A percentile compares a stretch with the other conserved stretches of the same genome.
Conservation (phyloP, 2,113 vertebrate genomes). For the Zingel zingel region DNA sequence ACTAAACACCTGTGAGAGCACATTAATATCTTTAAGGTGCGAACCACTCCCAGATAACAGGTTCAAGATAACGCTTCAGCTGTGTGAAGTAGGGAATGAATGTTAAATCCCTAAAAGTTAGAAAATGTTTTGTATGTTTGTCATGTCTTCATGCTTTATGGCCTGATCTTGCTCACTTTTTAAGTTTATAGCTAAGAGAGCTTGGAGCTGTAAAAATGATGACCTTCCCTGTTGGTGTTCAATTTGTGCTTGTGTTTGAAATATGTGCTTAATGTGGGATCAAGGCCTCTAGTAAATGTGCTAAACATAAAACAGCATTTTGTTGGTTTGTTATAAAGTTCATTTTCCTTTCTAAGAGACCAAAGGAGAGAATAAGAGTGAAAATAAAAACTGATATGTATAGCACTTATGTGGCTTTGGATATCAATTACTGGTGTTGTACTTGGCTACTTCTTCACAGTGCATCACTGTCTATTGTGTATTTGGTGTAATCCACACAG, state of each 20-base stretch:
- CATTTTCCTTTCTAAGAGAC: background rate
- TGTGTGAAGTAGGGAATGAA: background rate
- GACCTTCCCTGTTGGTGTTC: background rate
- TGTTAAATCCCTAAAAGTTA: background rate
- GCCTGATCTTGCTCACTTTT: background rate
- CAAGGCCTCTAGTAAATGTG: background rate
- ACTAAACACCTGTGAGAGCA: no score
- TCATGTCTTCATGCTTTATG: background rate
- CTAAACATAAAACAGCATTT: background rate
- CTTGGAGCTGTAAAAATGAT: background rate
- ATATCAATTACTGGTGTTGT: no score
- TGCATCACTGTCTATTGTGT: background rate
- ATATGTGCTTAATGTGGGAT: background rate
- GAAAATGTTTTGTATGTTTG: background rate
- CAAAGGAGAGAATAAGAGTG: background rate
- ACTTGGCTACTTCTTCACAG: background rate
- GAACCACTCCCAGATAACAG: no score
- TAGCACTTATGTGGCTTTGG: background rate
- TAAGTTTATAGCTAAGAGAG: background rate
- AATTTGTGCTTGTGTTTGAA: background rate
- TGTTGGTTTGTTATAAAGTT: constrained; percentile 13
- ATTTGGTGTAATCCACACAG: background rate
- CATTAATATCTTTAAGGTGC: no score
- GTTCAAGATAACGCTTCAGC: background rate
- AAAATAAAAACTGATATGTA: background rate